These are phyloP conservation scores for Caenorhabditis sp. DNA, from an alignment of 2,888 invertebrate species.

Conservation along the genomic window DNA sequence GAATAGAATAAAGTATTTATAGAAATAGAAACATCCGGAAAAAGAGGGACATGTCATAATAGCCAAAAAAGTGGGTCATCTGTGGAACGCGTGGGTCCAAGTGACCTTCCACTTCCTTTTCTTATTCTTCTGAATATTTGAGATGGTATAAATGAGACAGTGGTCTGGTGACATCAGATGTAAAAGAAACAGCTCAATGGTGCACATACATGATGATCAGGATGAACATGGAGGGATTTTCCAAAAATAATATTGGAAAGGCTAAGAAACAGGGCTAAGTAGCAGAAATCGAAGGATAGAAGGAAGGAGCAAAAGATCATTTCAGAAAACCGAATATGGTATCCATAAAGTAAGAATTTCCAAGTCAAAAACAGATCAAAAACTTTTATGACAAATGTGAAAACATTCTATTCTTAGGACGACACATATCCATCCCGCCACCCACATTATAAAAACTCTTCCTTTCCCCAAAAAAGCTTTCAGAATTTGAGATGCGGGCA, in stretches of 20 bases:
- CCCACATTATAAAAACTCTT: conserved; percentile 5
- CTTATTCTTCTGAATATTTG: conserved; percentile 14
- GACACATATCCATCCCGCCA: neutral
- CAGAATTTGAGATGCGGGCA: conserved; percentile 1
- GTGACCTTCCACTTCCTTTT: conserved; percentile 1
- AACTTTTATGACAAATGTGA: too few species aligned
- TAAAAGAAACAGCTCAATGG: conserved; percentile 23
- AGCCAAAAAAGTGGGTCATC: neutral
- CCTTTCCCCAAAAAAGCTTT: too few species aligned
- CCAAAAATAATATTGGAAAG: neutral
- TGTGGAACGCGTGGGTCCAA: neutral
- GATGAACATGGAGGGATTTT: conserved; percentile 5
- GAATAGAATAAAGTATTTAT: conserved; percentile 27
- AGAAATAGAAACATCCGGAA: conserved; percentile 15
- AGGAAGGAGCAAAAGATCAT: conserved; percentile 15
- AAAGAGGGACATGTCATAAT: conserved; percentile 23
- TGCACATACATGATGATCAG: conserved; percentile 26
- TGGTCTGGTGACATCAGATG: conserved; percentile 20
- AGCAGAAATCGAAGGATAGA: neutral
- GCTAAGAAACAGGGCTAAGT: neutral
- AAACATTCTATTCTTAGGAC: conserved; percentile 1
- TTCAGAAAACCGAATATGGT: neutral
- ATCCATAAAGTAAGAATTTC: conserved; percentile 39
- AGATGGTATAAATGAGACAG: conserved; percentile 33
- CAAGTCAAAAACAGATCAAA: too few species aligned